Percentiles rank a stretch among this genome's conserved stretches.
Conservation (phyloP, 2,797 vertebrate genomes). For the Austrolebias charrua region DNA sequence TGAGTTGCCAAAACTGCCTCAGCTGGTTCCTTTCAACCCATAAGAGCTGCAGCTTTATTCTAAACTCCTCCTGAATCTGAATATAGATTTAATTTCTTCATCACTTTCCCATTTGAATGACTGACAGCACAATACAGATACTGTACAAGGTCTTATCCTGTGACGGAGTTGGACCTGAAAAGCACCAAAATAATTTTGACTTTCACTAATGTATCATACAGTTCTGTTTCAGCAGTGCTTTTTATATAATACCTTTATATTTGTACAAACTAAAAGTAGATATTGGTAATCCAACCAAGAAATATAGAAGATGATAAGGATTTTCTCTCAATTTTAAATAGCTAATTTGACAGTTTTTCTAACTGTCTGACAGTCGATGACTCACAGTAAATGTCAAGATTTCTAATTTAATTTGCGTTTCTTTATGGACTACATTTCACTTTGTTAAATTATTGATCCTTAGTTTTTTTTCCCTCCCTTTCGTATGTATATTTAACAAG, state of each 20-base stretch:
- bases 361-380: too few relatives aligned
- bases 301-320: too few relatives aligned
- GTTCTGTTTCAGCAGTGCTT: constrained; percentile 11
- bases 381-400: too few relatives aligned
- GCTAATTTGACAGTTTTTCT: too few relatives aligned
- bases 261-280: constrained; percentile 1
- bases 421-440: constrained; percentile 40
- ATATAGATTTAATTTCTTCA: too few relatives aligned
- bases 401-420: constrained; percentile 36
- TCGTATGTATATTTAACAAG: constrained; percentile 31
- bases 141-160: constrained; percentile 25
- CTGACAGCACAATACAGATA: too few relatives aligned
- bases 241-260: too few relatives aligned
- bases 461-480: constrained; percentile 25
- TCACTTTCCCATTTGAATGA: too few relatives aligned
- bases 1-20: too few relatives aligned
- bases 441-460: constrained; percentile 31
- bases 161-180: constrained; percentile 6
- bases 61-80: too few relatives aligned
- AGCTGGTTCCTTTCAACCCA: not conserved
- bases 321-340: too few relatives aligned
- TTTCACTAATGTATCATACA: constrained; percentile 28
- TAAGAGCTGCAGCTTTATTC: too few relatives aligned
- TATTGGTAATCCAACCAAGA: constrained; percentile 2
- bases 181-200: constrained; percentile 8